These are phyloP conservation scores for Cynodonichthys magdalenae DNA, from an alignment of 2,797 vertebrate species.

Conservation along the genomic window DNA sequence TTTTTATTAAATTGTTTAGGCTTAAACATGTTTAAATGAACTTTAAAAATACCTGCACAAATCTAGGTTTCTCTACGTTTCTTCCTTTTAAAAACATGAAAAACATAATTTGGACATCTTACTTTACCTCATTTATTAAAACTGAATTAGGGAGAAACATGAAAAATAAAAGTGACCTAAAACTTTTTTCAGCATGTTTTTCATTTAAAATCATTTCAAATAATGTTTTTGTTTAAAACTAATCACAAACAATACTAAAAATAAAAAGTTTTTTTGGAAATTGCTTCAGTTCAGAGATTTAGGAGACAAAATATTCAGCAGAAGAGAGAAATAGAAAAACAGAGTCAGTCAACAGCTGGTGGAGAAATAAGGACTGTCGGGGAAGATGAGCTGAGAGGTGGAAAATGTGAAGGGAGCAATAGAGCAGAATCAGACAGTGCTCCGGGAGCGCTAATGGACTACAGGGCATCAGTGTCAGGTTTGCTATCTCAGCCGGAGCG, in stretches of 20 bases:
- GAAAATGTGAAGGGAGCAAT: slow-evolving; percentile 61
- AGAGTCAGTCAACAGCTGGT: slow-evolving; percentile 34
- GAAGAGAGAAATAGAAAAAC: slow-evolving; percentile 22
- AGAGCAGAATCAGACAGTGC: slow-evolving; percentile 45
- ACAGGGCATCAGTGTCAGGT: slow-evolving; percentile 77
- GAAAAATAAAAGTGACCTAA: no score
- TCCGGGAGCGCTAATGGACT: slow-evolving; percentile 71
- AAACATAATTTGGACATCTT: no score
- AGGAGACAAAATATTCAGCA: slow-evolving; percentile 14
- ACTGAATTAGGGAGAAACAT: no score
- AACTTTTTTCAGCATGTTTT: no score
- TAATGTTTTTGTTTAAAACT: no score
- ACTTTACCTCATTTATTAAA: no score
- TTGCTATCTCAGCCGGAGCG: slow-evolving; percentile 60
- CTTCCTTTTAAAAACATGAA: no score
- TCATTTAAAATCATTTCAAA: no score
- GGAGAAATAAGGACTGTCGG: slow-evolving; percentile 45
- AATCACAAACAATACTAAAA: neutral
- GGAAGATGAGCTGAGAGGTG: slow-evolving; percentile 55
- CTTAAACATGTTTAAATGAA: no score
- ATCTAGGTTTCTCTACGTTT: no score
- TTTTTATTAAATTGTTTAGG: no score
- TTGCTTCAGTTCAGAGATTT: slow-evolving; percentile 16
- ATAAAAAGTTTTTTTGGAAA: slow-evolving; percentile 24
- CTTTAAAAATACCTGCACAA: no score